These are phyloP conservation scores for Dynastes hyllus DNA, from an alignment of 2,888 invertebrate genomes.

Conservation along the genomic window DNA sequence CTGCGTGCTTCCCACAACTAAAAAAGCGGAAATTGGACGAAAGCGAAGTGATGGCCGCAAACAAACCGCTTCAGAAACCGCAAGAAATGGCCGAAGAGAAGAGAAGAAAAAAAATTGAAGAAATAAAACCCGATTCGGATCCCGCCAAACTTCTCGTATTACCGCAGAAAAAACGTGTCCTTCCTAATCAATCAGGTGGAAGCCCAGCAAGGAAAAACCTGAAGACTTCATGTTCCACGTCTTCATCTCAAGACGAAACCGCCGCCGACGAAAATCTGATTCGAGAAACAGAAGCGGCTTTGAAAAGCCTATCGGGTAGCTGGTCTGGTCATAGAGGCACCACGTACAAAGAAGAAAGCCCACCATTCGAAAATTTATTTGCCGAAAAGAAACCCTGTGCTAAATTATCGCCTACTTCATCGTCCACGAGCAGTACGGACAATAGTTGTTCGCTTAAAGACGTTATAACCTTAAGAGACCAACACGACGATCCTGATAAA, in stretches of 20 bases:
- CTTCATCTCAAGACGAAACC: slow-evolving; percentile 66
- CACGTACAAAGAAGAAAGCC: slow-evolving; percentile 82
- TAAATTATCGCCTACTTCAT: slow-evolving; percentile 79
- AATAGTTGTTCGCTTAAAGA: slow-evolving; percentile 81
- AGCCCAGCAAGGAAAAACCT: slow-evolving; percentile 70
- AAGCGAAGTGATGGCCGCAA: slow-evolving; percentile 60
- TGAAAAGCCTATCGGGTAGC: slow-evolving; percentile 90
- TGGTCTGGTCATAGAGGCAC: slow-evolving; percentile 84
- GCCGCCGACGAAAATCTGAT: slow-evolving; percentile 87
- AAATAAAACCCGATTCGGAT: slow-evolving; percentile 57
- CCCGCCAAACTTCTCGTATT: slow-evolving; percentile 70
- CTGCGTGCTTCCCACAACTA: slow-evolving; percentile 74
- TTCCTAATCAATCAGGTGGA: slow-evolving; percentile 63
- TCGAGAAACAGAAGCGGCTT: slow-evolving; percentile 89
- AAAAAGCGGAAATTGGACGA: slow-evolving; percentile 81
- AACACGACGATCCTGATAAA: slow-evolving; percentile 65
- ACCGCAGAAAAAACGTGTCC: slow-evolving; percentile 77
- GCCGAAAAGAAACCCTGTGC: slow-evolving; percentile 84
- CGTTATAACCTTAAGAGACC: slow-evolving; percentile 73
- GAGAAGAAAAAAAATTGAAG: slow-evolving; percentile 71
- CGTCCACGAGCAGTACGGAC: slow-evolving; percentile 74
- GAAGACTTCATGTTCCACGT: slow-evolving; percentile 68
- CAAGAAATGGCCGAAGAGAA: slow-evolving; percentile 65
- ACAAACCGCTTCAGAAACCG: slow-evolving; percentile 64
- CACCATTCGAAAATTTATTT: slow-evolving; percentile 88